Percentiles rank a stretch among this genome's conserved stretches.
Evolutionary conservation across 1,140 invertebrate genomes (phyloP).

Genomic region (Drosophila funebris): DNA sequence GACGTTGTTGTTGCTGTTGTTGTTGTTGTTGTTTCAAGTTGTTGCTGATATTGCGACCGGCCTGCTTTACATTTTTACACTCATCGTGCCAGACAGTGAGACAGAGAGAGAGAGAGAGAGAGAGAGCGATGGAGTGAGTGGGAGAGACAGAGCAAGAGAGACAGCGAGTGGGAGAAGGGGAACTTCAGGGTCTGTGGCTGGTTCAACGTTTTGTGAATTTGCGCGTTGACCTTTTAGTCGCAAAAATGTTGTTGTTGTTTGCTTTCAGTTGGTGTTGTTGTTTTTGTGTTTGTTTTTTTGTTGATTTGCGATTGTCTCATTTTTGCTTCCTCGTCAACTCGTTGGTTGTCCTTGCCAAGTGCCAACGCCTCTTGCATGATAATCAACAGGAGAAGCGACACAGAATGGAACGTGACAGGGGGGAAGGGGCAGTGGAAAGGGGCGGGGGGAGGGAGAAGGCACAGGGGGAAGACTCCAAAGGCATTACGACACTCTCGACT

Average conservation of each 20-base stretch:
- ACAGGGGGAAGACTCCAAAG: not conserved
- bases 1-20: not conserved
- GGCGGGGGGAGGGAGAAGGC: too few relatives aligned
- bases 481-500: not conserved
- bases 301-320: conserved; percentile 17
- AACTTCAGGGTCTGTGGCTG: conserved; percentile 35
- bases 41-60: conserved; percentile 36
- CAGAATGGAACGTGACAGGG: too few relatives aligned
- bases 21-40: conserved; percentile 1
- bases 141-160: not conserved
- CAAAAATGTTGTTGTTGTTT: conserved; percentile 27
- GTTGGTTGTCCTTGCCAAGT: conserved; percentile 72
- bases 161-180: not conserved
- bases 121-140: too few relatives aligned
- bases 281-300: not conserved
- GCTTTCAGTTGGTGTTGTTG: conserved; percentile 24
- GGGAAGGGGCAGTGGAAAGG: not conserved
- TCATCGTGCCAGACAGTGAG: not conserved
- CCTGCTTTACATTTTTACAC: conserved; percentile 58
- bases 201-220: conserved; percentile 72
- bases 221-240: conserved; percentile 72
- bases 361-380: conserved; percentile 52
- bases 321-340: conserved; percentile 28
- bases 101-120: not conserved
- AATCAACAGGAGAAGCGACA: not conserved